phyloP scores from a whole-genome alignment of 1,140 invertebrate genomes.

The Psix sp. region DNA sequence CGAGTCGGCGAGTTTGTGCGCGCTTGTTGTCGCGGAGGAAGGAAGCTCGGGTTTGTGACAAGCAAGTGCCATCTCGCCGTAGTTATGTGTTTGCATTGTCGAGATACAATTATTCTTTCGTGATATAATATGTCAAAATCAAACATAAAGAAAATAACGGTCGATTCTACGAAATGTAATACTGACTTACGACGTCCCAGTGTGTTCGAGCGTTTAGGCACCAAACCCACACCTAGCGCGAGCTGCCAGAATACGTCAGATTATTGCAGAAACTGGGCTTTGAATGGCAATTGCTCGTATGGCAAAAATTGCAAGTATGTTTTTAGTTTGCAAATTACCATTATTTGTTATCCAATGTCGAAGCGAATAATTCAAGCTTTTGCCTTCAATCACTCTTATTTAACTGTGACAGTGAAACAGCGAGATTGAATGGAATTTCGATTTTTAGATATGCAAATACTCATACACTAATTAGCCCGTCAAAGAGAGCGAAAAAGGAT shows the following conservation, averaged over 20 bases:
- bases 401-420: too few species aligned
- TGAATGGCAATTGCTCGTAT: conserved; percentile 85
- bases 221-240: conserved; percentile 80
- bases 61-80: conserved; percentile 63
- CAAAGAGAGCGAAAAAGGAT: conserved; percentile 84
- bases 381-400: too few species aligned
- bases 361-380: too few species aligned
- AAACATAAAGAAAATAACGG: conserved; percentile 86
- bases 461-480: conserved; percentile 85
- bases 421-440: conserved; percentile 4
- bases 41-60: conserved; percentile 14
- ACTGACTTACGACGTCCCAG: conserved; percentile 82
- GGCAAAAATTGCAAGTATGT: conserved; percentile 84
- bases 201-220: conserved; percentile 88
- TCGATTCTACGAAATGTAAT: conserved; percentile 84
- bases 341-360: background rate
- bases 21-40: background rate
- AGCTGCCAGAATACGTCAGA: conserved; percentile 76
- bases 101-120: conserved; percentile 74
- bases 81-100: conserved; percentile 76
- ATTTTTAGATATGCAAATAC: conserved; percentile 80
- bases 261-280: conserved; percentile 85
- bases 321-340: conserved; percentile 1
- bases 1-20: background rate
- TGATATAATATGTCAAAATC: conserved; percentile 85